Evolutionary conservation across 2,797 vertebrate species (phyloP).

Genomic region (Arremon brunneinucha): DNA sequence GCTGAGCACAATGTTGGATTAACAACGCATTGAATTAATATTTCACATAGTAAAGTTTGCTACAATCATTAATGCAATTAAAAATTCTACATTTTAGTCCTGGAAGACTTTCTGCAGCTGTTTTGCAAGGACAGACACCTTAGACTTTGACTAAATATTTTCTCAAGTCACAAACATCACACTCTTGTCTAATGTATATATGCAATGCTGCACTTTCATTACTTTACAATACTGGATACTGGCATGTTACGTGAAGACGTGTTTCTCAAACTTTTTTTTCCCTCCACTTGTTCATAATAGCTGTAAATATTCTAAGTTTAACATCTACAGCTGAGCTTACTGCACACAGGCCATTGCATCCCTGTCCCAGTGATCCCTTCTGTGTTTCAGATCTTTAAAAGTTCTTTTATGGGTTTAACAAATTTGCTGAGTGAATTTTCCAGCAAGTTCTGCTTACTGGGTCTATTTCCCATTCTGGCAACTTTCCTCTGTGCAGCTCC

Average conservation of each 20-base stretch:
- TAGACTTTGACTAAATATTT: neutral
- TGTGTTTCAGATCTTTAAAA: neutral
- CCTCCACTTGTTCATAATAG: neutral
- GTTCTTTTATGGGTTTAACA: neutral
- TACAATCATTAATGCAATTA: neutral
- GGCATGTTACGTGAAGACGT: neutral
- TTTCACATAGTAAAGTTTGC: constrained; percentile 4
- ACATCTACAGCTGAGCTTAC: neutral
- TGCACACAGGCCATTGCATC: neutral
- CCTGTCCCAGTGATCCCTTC: neutral
- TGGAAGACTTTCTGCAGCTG: neutral
- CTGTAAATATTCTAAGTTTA: neutral
- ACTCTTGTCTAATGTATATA: neutral
- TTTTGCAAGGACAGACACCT: neutral
- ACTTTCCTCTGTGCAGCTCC: neutral
- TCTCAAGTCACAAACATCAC: neutral
- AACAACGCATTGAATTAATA: constrained; percentile 4
- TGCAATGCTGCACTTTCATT: neutral
- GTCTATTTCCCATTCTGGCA: neutral
- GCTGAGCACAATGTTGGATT: neutral
- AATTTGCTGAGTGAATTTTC: neutral
- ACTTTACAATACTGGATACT: neutral
- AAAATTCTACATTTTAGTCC: neutral
- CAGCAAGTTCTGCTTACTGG: neutral
- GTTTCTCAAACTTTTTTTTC: neutral